These are phyloP conservation scores for Pollachius pollachius DNA, from an alignment of 2,113 vertebrate species.

Conservation along the genomic window DNA sequence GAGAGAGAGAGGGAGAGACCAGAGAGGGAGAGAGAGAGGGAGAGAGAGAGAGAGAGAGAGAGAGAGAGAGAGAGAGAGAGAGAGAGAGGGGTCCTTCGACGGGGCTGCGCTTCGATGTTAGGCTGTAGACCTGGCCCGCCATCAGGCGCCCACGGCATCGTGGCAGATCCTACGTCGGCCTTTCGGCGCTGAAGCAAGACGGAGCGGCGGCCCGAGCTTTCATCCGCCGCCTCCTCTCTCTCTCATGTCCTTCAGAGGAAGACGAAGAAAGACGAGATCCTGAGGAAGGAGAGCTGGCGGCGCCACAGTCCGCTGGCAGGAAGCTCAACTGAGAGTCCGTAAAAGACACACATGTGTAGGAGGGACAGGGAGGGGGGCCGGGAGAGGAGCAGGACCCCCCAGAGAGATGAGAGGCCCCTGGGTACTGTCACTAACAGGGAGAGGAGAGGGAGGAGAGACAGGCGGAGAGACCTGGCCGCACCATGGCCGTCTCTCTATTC, in stretches of 20 bases:
- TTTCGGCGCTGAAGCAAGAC: slow-evolving; percentile 27
- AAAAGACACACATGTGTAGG: not conserved
- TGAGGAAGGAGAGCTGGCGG: not conserved
- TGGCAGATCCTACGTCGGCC: slow-evolving; percentile 6
- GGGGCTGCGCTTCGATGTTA: slow-evolving; percentile 2
- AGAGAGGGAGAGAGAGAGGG: too few relatives aligned
- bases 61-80: too few relatives aligned
- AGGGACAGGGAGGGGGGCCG: not conserved
- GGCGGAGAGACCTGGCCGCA: too few relatives aligned
- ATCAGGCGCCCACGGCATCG: too few relatives aligned
- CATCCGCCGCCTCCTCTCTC: slow-evolving; percentile 10
- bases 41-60: too few relatives aligned
- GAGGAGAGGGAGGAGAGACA: too few relatives aligned
- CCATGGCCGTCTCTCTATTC: too few relatives aligned
- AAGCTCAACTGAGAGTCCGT: slow-evolving; percentile 5
- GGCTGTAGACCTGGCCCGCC: slow-evolving; percentile 32
- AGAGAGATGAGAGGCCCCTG: not conserved
- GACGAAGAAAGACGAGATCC: too few relatives aligned
- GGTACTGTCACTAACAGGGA: too few relatives aligned
- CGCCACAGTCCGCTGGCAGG: slow-evolving; percentile 24
- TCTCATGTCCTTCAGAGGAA: slow-evolving; percentile 34
- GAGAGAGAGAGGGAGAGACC: too few relatives aligned
- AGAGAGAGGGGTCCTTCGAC: too few relatives aligned
- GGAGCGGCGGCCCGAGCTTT: not conserved
- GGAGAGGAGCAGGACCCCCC: not conserved